phyloP scores from a whole-genome alignment of 2,888 invertebrate genomes.

The Brenthis daphne region DNA sequence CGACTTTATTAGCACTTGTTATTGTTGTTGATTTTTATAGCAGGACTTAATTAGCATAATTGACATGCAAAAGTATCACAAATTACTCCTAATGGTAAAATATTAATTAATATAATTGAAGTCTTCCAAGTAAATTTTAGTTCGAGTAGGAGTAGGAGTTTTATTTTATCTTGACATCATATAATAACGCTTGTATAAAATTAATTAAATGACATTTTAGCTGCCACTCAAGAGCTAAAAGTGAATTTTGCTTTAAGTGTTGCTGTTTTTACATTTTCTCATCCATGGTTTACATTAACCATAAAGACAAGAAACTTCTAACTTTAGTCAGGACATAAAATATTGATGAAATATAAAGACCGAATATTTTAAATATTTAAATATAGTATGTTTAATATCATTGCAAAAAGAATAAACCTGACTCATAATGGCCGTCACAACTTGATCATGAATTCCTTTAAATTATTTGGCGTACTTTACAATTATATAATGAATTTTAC shows the following conservation, averaged over 20 bases:
- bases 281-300: too few relatives aligned
- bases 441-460: too few relatives aligned
- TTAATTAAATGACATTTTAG: not conserved
- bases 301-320: too few relatives aligned
- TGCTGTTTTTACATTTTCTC: too few relatives aligned
- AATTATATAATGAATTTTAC: too few relatives aligned
- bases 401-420: not conserved
- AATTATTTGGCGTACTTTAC: too few relatives aligned
- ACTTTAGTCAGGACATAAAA: too few relatives aligned
- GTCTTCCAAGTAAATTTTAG: not conserved
- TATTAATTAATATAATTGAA: not conserved
- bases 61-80: not conserved
- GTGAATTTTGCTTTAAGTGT: too few relatives aligned
- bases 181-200: not conserved
- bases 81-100: not conserved
- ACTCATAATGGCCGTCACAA: not conserved
- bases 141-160: not conserved
- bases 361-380: not conserved
- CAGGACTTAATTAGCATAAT: slow-evolving; percentile 3
- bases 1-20: not conserved
- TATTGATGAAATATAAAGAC: not conserved
- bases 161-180: not conserved
- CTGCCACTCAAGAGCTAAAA: not conserved
- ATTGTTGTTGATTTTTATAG: not conserved
- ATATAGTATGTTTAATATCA: not conserved